Percentiles rank a stretch among this genome's conserved stretches.
Evolutionary conservation across 1,140 invertebrate species (phyloP).

Genomic region (Drosophila baimaii): DNA sequence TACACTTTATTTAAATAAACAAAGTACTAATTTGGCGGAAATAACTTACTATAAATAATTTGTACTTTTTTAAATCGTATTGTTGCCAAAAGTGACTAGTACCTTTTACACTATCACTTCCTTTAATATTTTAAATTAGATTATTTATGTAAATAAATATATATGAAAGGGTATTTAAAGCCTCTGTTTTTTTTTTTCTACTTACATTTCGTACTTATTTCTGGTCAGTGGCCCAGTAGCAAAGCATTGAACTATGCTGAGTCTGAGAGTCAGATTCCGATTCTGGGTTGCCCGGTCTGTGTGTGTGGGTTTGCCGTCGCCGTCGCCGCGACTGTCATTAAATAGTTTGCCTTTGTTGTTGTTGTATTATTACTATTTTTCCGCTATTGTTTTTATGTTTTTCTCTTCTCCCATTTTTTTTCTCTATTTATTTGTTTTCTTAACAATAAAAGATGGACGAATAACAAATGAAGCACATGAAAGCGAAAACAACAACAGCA

Average conservation of each 20-base stretch:
- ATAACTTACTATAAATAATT: too few species aligned
- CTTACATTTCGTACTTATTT: slow-evolving; percentile 33
- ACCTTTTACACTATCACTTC: too few species aligned
- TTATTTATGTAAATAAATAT: not conserved
- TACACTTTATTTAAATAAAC: too few species aligned
- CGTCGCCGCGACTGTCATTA: slow-evolving; percentile 46
- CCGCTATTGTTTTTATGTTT: slow-evolving; percentile 28
- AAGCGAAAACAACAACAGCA: slow-evolving; percentile 22
- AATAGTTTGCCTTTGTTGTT: slow-evolving; percentile 52
- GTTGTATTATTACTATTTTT: slow-evolving; percentile 41
- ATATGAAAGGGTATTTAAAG: not conserved
- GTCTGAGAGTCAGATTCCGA: slow-evolving; percentile 44
- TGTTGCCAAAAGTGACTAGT: too few species aligned
- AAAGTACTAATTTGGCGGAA: too few species aligned
- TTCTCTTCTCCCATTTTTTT: not conserved
- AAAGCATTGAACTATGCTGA: slow-evolving; percentile 64
- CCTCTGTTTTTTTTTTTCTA: not conserved
- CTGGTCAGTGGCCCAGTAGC: slow-evolving; percentile 61
- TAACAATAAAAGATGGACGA: slow-evolving; percentile 63
- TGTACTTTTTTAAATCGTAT: too few species aligned
- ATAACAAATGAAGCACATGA: slow-evolving; percentile 38
- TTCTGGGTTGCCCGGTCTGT: slow-evolving; percentile 9
- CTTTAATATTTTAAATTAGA: not conserved
- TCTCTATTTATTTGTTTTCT: slow-evolving; percentile 39
- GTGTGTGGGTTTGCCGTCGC: slow-evolving; percentile 20